Evolutionary conservation across 2,797 vertebrate genomes (phyloP).

Genomic region (Enteromius radiatus): DNA sequence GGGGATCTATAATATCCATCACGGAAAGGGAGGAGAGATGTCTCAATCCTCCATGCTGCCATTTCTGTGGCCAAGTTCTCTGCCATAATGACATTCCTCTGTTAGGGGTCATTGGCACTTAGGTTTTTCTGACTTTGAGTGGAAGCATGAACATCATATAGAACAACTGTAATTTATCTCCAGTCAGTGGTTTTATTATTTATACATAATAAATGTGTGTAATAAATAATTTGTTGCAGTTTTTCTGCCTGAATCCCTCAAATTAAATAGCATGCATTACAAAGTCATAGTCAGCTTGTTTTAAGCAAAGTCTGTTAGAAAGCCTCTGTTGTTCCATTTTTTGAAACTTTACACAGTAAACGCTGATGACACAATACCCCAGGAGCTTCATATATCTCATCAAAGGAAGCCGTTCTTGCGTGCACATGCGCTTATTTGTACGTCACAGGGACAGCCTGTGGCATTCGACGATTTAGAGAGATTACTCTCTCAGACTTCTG

Average conservation of each 20-base stretch:
- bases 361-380: constrained; percentile 33
- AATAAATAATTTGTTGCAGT: constrained; percentile 30
- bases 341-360: constrained; percentile 18
- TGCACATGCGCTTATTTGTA: constrained; percentile 20
- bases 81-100: constrained; percentile 43
- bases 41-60: constrained; percentile 39
- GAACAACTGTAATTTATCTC: constrained; percentile 20
- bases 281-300: constrained; percentile 23
- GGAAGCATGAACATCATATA: constrained; percentile 24
- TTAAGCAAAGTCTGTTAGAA: constrained; percentile 27
- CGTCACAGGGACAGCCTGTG: constrained; percentile 33
- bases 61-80: constrained; percentile 36
- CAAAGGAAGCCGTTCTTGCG: constrained; percentile 6
- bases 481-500: constrained; percentile 41
- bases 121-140: constrained; percentile 48
- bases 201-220: constrained; percentile 29
- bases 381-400: constrained; percentile 3
- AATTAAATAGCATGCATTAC: constrained; percentile 29
- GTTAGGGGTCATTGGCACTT: constrained; percentile 48
- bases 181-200: background rate
- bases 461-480: constrained; percentile 33
- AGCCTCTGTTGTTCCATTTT: constrained; percentile 22
- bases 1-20: constrained; percentile 46
- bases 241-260: constrained; percentile 25
- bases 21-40: constrained; percentile 34